Evolutionary conservation across 2,113 vertebrate species (phyloP), one percentile per base, ranked within the genome.

Genomic region (Glaucomys volans): DNA sequence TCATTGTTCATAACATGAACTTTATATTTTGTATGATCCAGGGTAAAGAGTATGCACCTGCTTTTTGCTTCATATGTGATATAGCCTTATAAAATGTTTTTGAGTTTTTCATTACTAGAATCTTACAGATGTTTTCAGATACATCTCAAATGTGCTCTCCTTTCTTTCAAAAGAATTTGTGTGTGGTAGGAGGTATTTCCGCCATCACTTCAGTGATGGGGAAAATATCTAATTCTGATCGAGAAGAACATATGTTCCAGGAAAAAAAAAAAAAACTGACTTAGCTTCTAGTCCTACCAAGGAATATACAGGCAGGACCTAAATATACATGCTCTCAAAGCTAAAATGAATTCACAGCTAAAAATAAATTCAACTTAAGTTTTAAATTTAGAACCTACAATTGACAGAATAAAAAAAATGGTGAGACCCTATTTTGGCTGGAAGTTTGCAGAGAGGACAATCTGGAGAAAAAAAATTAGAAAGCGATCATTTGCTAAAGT

Each of bases 301-400:
- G 16, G 22, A 72, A 42, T 77, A 30, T 82, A 91, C 74, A 83
- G 20, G 62, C 11, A 71, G 50, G 37, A 59, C 64, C 92, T 97
- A 98, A 97, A 96, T 95, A 95, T 95, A 93, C 69, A 85, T 76
- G 28, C 28, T 84, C 59, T 52, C 90, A 50, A 95, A 95, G 62
- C 86, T 94, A 87, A 95, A 90, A 95, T 37, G 66, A 97, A 97
- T 82, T 93, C 85, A 93, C 91, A 96, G 28, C 24, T 89, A 85
- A 47, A 75, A 89, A 95, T 88, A 94, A 83, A 47, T 37, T 93
- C 52, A 95, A 37, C 72, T 95, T 54, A 32, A 66, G 88, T 37
- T 54, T 95, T 95, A 97, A 96, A 97, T 96, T 98, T 97, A 93
- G 97, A 98, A 97, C 95, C 93, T 98, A 83, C 86, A 98, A 98